Evolutionary conservation across 2,888 invertebrate genomes (phyloP).

Genomic region (Nasonovia ribisnigri): DNA sequence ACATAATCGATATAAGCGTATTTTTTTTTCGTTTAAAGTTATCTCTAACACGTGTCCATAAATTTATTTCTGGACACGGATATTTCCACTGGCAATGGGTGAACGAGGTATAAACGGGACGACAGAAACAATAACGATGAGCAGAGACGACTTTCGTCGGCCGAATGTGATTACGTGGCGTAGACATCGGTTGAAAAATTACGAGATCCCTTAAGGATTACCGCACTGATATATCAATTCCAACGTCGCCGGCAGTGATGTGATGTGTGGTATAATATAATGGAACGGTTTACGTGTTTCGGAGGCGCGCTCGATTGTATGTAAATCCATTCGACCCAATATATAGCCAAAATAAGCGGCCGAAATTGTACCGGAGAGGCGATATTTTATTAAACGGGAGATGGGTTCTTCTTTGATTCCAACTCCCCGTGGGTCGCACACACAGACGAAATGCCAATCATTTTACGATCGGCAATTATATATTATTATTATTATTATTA

Average conservation of each 20-base stretch:
- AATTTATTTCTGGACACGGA: background rate
- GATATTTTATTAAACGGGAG: background rate
- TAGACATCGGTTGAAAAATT: constrained; percentile 29
- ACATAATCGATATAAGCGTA: background rate
- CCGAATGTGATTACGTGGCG: constrained; percentile 29
- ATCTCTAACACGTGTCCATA: background rate
- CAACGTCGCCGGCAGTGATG: background rate
- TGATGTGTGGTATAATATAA: background rate
- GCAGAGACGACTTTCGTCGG: background rate
- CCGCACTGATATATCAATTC: constrained; percentile 25
- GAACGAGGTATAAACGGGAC: background rate
- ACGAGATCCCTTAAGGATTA: constrained; percentile 37
- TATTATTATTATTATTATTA: background rate
- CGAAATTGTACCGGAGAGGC: background rate
- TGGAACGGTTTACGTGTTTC: background rate
- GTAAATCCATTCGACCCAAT: constrained; percentile 34
- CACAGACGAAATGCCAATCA: background rate
- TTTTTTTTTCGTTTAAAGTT: background rate
- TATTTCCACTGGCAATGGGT: background rate
- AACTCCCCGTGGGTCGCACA: background rate
- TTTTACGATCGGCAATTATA: background rate
- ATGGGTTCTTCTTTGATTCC: background rate
- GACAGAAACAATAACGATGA: constrained; percentile 2
- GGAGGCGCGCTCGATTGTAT: constrained; percentile 2
- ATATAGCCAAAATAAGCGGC: background rate